These are phyloP conservation scores for Probaryconus sp. DNA, from an alignment of 1,140 invertebrate species.

Conservation along the genomic window DNA sequence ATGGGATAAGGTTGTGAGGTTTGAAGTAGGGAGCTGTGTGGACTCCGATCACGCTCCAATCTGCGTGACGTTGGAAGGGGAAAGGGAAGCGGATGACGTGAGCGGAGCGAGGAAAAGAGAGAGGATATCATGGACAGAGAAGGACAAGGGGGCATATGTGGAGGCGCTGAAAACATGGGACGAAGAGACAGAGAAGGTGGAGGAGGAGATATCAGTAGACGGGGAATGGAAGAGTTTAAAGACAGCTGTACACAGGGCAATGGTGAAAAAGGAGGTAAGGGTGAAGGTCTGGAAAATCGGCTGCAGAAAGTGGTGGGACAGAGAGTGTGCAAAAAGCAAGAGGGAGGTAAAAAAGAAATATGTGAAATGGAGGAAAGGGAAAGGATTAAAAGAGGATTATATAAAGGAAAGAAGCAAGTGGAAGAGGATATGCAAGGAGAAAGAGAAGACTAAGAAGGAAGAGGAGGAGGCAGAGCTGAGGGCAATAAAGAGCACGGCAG, in stretches of 20 bases:
- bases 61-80: not conserved
- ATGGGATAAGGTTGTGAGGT: not conserved
- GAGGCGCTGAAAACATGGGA: not conserved
- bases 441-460: not conserved
- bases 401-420: not conserved
- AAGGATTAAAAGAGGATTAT: not conserved
- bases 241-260: not conserved
- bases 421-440: not conserved
- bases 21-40: not conserved
- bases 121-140: not conserved
- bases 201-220: not conserved
- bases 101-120: not conserved
- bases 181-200: too few species aligned
- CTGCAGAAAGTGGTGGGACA: too few species aligned
- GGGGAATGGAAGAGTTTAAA: not conserved
- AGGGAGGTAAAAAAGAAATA: too few species aligned
- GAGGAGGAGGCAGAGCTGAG: not conserved
- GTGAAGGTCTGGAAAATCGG: not conserved
- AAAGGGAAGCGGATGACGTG: not conserved
- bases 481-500: not conserved
- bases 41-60: conserved; percentile 10
- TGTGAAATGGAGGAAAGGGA: too few species aligned
- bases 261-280: not conserved
- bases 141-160: not conserved
- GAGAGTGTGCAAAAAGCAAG: too few species aligned